Evolutionary conservation across 2,888 invertebrate genomes (phyloP), one percentile per base, ranked within the genome.

Genomic region (Epicampocera succincta): DNA sequence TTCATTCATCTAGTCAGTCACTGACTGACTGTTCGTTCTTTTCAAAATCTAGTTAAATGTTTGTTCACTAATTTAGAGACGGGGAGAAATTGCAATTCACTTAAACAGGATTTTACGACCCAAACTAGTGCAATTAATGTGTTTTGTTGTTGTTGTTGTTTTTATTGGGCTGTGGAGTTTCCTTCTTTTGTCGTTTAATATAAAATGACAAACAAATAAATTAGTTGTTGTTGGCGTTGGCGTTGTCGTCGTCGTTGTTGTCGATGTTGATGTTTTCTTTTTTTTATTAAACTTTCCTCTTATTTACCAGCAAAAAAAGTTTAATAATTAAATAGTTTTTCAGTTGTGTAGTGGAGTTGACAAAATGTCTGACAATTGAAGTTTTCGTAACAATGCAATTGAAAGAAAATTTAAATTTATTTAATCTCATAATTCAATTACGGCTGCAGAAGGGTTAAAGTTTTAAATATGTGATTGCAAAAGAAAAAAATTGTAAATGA

Each of bases 1-100:
- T 74, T 48, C 29, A 66, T 54, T 46, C 52, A 66, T 54, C 38
- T 33, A 56, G 12, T 17, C 60, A 52, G 8, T 71, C 33, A 52
- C 44, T 46, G 9, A n/a, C 33, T 33, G 6, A 29, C 29, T n/a
- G 1, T 21, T 44, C 58, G 46, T 52, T 61, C 50, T 25, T 71
- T n/a, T 9, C 15, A 73, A 46, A 48, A 38, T 60, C 42, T 19
- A 60, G 33, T 46, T 38, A 50, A 40, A 72, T 71, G 17, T 54
- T 74, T 56, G 9, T 74, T 74, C 74, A 58, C 42, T 66, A 48
- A 74, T 58, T 65, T 65, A 9, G 1, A 54, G 63, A 15, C 56
- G 63, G 75, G 52, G 44, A 52, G 68, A 60, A 74, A 69, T 71
- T 77, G 61, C 56, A 77, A 77, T 63, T 71, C 63, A 71, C 46